Conservation (phyloP, 2,797 vertebrate species). For the Synanceia verrucosa region DNA sequence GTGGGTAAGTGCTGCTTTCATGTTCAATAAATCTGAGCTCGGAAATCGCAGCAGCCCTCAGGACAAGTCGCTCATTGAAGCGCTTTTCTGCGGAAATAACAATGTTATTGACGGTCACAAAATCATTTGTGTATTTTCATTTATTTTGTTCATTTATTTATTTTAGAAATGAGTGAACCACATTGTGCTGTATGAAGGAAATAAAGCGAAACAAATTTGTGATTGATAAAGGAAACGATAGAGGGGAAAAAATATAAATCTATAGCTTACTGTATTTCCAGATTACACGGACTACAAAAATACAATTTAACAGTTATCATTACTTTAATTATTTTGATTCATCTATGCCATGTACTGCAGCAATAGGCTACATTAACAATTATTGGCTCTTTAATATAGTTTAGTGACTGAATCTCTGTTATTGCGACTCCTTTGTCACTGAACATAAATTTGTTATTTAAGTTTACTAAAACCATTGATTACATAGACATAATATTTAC, state of each 20-base stretch:
- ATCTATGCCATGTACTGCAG: not conserved
- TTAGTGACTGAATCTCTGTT: not conserved
- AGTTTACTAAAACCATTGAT: not conserved
- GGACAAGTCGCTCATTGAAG: slow-evolving; percentile 34
- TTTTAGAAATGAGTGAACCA: not conserved
- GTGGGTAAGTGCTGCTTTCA: slow-evolving; percentile 55
- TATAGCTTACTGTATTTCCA: no score
- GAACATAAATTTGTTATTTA: not conserved
- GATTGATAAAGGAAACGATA: not conserved
- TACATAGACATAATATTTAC: not conserved
- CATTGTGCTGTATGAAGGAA: not conserved
- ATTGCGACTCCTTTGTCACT: not conserved
- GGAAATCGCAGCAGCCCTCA: slow-evolving; percentile 22
- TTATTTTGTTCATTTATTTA: not conserved
- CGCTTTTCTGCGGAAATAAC: slow-evolving; percentile 42
- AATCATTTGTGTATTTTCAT: not conserved
- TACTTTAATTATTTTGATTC: not conserved
- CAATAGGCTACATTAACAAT: not conserved
- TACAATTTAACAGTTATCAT: not conserved
- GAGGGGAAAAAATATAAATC: not conserved
- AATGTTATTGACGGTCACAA: not conserved
- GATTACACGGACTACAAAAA: not conserved
- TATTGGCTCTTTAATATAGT: not conserved
- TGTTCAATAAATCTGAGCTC: slow-evolving; percentile 26
- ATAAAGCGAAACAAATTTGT: not conserved